These are phyloP conservation scores for Keiferia lycopersicella DNA, from an alignment of 2,888 invertebrate genomes.

Conservation along the genomic window DNA sequence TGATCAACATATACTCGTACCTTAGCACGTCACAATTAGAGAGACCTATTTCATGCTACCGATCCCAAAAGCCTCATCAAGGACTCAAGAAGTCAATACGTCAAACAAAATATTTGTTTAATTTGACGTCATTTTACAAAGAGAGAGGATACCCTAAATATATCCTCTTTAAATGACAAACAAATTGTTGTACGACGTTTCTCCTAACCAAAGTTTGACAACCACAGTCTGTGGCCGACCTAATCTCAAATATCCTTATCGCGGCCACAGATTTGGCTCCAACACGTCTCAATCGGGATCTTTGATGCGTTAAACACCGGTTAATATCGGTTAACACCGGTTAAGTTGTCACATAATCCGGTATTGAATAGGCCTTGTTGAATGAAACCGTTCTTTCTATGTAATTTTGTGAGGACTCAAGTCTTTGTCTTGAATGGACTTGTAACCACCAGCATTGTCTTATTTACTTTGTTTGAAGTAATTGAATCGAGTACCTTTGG, in stretches of 20 bases:
- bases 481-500: not conserved
- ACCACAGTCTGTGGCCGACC: slow-evolving; percentile 32
- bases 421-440: slow-evolving; percentile 10
- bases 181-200: too few relatives aligned
- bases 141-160: too few relatives aligned
- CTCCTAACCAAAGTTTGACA: slow-evolving; percentile 19
- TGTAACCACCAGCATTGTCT: slow-evolving; percentile 5
- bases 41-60: too few relatives aligned
- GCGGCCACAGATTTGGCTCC: slow-evolving; percentile 34
- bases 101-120: too few relatives aligned
- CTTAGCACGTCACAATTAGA: too few relatives aligned
- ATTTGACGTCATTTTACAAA: too few relatives aligned
- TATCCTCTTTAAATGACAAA: too few relatives aligned
- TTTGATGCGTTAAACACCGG: slow-evolving; percentile 37
- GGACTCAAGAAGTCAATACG: too few relatives aligned
- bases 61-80: too few relatives aligned
- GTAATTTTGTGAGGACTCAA: not conserved
- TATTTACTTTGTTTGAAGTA: not conserved
- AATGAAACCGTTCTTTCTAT: slow-evolving; percentile 32
- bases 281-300: slow-evolving; percentile 37
- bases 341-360: slow-evolving; percentile 35
- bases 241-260: slow-evolving; percentile 33
- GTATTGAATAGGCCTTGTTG: slow-evolving; percentile 32
- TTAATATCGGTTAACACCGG: slow-evolving; percentile 27
- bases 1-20: too few relatives aligned